Percentiles rank a stretch among this genome's conserved stretches.
These are phyloP conservation scores for Spea hammondii DNA, from an alignment of 2,797 vertebrate genomes.

Conservation along the genomic window DNA sequence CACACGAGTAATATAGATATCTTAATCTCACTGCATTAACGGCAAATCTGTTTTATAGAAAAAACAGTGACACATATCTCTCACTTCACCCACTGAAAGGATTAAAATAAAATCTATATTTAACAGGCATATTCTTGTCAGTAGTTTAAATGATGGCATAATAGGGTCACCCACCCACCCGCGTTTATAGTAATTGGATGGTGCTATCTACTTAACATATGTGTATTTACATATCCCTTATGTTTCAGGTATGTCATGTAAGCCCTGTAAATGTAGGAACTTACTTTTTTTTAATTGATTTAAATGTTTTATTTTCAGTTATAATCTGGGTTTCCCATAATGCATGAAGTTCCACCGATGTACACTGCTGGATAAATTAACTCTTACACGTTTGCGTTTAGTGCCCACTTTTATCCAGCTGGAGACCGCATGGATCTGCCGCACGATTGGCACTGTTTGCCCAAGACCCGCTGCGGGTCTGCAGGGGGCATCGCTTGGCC, in stretches of 20 bases:
- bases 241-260: conserved; percentile 18
- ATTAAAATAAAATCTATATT: conserved; percentile 48
- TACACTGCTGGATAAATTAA: no score
- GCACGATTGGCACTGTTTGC: no score
- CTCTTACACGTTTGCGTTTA: no score
- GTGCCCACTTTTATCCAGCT: no score
- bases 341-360: no score
- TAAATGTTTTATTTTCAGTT: no score
- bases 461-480: no score
- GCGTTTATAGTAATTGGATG: conserved; percentile 35
- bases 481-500: no score
- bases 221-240: conserved; percentile 4
- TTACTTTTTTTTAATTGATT: neutral
- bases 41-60: conserved; percentile 18
- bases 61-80: conserved; percentile 46
- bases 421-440: no score
- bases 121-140: conserved; percentile 45
- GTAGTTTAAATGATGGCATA: conserved; percentile 35
- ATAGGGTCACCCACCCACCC: conserved; percentile 46
- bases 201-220: conserved; percentile 22
- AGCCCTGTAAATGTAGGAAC: neutral
- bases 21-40: neutral
- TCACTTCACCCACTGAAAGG: conserved; percentile 47
- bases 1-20: neutral
- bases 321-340: no score